Percentiles rank a stretch among this genome's conserved stretches.
Evolutionary conservation across 2,888 invertebrate genomes (phyloP).

Genomic region (Troides oblongomaculatus): DNA sequence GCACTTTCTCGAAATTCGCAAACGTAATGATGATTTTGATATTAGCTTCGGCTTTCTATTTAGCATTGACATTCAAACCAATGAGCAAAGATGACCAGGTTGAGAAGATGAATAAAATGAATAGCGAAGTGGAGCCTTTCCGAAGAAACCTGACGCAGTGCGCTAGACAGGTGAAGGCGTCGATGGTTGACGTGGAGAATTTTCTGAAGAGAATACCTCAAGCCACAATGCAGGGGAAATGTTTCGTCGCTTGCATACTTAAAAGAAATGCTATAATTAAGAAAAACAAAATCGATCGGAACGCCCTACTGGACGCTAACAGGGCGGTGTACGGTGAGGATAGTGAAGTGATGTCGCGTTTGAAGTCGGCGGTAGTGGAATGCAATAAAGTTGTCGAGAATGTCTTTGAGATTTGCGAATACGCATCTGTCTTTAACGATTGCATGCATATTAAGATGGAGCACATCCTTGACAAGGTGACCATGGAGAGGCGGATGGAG

Average conservation of each 20-base stretch:
- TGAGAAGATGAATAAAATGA: constrained; percentile 52
- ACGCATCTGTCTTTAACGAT: constrained; percentile 69
- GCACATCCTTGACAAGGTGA: constrained; percentile 66
- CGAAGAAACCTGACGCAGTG: constrained; percentile 67
- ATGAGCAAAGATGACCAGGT: constrained; percentile 65
- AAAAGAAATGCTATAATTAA: constrained; percentile 63
- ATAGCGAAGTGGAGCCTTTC: constrained; percentile 63
- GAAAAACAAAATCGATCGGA: constrained; percentile 57
- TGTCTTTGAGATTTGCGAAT: constrained; percentile 71
- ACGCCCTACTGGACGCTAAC: constrained; percentile 58
- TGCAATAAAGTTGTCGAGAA: constrained; percentile 52
- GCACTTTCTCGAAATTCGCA: constrained; percentile 36
- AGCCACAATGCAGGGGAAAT: constrained; percentile 60
- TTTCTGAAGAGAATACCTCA: constrained; percentile 68
- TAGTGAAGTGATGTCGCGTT: constrained; percentile 58
- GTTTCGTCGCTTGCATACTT: constrained; percentile 70
- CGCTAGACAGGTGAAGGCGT: constrained; percentile 65
- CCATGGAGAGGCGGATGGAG: constrained; percentile 69
- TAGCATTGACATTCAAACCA: constrained; percentile 56
- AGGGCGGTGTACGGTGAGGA: constrained; percentile 63
- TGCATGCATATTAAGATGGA: constrained; percentile 77
- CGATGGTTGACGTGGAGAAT: constrained; percentile 60
- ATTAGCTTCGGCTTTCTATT: constrained; percentile 44
- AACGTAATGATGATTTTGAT: constrained; percentile 39
- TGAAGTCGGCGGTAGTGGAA: constrained; percentile 56